Evolutionary conservation across 2,888 invertebrate genomes (phyloP).

Genomic region (Hylaea fasciaria): DNA sequence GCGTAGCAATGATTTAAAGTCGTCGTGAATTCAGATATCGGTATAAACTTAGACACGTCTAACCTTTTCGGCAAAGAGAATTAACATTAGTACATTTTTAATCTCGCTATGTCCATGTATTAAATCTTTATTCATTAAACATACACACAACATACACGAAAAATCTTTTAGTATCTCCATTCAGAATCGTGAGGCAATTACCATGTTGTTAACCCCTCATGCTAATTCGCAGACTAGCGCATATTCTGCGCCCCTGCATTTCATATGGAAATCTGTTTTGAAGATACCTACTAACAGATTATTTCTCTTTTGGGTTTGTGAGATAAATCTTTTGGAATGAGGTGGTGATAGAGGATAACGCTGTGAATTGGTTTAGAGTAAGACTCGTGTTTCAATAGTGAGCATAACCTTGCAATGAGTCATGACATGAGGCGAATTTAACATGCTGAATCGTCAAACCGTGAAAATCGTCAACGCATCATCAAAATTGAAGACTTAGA

Average conservation of each 20-base stretch:
- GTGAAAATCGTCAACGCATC: too few species aligned
- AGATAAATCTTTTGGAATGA: constrained; percentile 41
- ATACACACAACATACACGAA: constrained; percentile 10
- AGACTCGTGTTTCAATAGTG: too few species aligned
- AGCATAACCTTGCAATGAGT: too few species aligned
- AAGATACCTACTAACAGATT: constrained; percentile 37
- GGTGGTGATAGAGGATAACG: background rate
- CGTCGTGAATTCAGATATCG: too few species aligned
- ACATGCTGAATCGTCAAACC: too few species aligned
- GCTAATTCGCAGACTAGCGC: constrained; percentile 51
- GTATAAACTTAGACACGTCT: too few species aligned
- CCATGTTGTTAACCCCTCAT: constrained; percentile 51
- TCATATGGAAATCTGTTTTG: constrained; percentile 54
- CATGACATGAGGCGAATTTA: too few species aligned
- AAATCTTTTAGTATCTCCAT: constrained; percentile 19
- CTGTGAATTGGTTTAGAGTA: too few species aligned
- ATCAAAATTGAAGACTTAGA: too few species aligned
- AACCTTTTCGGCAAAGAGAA: background rate
- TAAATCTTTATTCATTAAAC: constrained; percentile 12
- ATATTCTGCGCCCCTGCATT: constrained; percentile 40
- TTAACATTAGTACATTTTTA: background rate
- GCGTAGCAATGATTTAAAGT: too few species aligned
- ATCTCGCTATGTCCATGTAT: background rate
- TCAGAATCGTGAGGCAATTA: constrained; percentile 43
- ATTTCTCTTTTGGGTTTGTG: constrained; percentile 45